Percentiles rank a stretch among this genome's conserved stretches.
phyloP scores from a whole-genome alignment of 1,140 invertebrate species.

The Atta texana region DNA sequence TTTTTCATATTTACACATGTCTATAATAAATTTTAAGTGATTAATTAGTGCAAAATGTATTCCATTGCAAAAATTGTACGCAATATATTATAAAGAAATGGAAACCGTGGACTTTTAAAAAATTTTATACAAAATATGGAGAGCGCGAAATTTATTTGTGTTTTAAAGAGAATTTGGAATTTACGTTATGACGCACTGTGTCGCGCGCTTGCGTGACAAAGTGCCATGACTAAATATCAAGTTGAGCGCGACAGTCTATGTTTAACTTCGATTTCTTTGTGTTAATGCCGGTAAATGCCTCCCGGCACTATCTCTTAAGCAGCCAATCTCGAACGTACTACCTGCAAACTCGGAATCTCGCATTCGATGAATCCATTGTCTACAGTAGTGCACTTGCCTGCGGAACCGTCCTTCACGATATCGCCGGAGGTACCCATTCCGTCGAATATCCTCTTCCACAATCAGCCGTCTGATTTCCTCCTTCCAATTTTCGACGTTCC shows the following conservation, averaged over 20 bases:
- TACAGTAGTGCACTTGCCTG: constrained; percentile 49
- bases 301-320: constrained; percentile 53
- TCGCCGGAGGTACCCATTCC: constrained; percentile 14
- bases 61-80: background rate
- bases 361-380: constrained; percentile 62
- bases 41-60: constrained; percentile 26
- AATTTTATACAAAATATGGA: constrained; percentile 24
- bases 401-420: constrained; percentile 42
- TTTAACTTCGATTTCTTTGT: constrained; percentile 39
- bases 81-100: constrained; percentile 11
- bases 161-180: constrained; percentile 9
- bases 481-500: constrained; percentile 35
- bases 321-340: constrained; percentile 60
- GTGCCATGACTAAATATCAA: constrained; percentile 5
- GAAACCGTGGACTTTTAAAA: background rate
- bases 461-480: constrained; percentile 55
- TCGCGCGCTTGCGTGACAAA: background rate
- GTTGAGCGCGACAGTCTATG: background rate
- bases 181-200: background rate
- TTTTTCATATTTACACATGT: constrained; percentile 1
- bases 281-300: constrained; percentile 35
- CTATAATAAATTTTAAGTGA: constrained; percentile 19
- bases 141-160: constrained; percentile 17
- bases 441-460: constrained; percentile 44
- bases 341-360: constrained; percentile 59